Percentiles rank a stretch among this genome's conserved stretches.
Evolutionary conservation across 2,113 vertebrate genomes (phyloP).

Genomic region (Pelusios castaneus): DNA sequence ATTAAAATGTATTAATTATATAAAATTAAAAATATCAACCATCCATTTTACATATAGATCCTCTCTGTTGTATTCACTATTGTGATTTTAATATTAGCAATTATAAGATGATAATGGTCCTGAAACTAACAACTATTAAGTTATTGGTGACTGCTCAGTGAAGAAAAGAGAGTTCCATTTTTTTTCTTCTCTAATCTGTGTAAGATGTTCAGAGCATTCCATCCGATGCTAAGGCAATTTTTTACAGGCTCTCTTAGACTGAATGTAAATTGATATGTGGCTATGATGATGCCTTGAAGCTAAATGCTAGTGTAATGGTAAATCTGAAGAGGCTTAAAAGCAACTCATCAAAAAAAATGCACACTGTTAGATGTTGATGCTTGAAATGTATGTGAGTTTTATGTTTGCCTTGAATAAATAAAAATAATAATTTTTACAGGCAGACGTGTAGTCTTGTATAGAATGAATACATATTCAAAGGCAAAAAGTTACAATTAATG

Average conservation of each 20-base stretch:
- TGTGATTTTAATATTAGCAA: background rate
- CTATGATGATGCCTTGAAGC: constrained; percentile 20
- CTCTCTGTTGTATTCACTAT: background rate
- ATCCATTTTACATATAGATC: background rate
- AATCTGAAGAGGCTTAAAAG: constrained; percentile 46
- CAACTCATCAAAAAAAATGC: background rate
- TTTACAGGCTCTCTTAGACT: constrained; percentile 26
- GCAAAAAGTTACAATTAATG: background rate
- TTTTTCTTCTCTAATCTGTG: background rate
- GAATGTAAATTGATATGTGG: constrained; percentile 11
- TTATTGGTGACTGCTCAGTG: background rate
- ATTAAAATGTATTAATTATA: background rate
- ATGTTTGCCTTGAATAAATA: constrained; percentile 22
- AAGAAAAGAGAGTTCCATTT: background rate
- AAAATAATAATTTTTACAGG: constrained; percentile 37
- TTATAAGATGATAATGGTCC: background rate
- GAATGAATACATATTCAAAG: constrained; percentile 7
- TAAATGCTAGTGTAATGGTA: constrained; percentile 20
- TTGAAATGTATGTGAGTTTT: constrained; percentile 28
- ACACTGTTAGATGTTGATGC: background rate
- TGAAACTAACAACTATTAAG: background rate
- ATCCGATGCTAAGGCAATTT: constrained; percentile 8
- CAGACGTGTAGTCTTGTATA: background rate
- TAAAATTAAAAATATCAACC: background rate
- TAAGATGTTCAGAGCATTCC: background rate